Evolutionary conservation across 2,113 vertebrate genomes (phyloP).

Genomic region (Chaenocephalus aceratus): DNA sequence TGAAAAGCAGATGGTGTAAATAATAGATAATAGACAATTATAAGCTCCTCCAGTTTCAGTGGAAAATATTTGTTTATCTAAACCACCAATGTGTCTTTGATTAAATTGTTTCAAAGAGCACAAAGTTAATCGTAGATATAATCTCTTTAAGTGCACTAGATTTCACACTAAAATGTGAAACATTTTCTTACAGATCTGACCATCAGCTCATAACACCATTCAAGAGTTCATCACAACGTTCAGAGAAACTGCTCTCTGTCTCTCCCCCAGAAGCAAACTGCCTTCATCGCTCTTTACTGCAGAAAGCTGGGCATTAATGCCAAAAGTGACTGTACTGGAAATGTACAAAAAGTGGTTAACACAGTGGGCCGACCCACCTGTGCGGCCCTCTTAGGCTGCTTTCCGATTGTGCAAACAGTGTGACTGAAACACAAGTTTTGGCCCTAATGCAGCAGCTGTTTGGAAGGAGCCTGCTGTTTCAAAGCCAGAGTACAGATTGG

Average conservation of each 20-base stretch:
- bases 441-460: conserved; percentile 9
- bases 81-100: no score
- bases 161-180: no score
- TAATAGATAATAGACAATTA: neutral
- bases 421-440: conserved; percentile 6
- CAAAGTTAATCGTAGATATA: no score
- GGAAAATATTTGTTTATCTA: no score
- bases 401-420: conserved; percentile 2
- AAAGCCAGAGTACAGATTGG: conserved; percentile 2
- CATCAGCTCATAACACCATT: neutral
- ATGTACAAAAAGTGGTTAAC: neutral
- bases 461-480: conserved; percentile 3
- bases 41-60: neutral
- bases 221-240: neutral
- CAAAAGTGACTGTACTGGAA: neutral
- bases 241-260: neutral
- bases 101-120: no score
- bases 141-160: no score
- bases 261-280: neutral
- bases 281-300: neutral
- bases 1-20: neutral
- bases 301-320: neutral
- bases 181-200: no score
- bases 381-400: neutral
- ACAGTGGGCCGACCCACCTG: neutral